These are phyloP conservation scores for Parapsyche elsis DNA, from an alignment of 1,140 invertebrate genomes.

Conservation along the genomic window DNA sequence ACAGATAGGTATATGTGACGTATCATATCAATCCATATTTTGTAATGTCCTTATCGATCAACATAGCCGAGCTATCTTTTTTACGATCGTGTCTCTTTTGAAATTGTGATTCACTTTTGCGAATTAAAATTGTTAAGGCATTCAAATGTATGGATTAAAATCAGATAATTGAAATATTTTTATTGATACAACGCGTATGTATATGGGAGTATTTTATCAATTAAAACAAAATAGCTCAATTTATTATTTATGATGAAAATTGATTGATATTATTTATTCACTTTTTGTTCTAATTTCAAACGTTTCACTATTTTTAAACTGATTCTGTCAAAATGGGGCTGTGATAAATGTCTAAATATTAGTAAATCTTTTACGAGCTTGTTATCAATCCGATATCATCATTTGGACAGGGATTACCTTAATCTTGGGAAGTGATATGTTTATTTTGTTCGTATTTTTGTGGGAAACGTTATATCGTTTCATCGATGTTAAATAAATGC, in stretches of 20 bases:
- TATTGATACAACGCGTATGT: no score
- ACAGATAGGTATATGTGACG: no score
- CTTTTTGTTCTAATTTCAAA: background rate
- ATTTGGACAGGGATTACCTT: conserved; percentile 49
- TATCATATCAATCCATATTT: no score
- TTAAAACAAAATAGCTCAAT: background rate
- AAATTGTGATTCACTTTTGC: no score
- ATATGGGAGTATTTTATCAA: no score
- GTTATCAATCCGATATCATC: conserved; percentile 37
- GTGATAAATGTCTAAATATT: conserved; percentile 16
- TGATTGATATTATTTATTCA: background rate
- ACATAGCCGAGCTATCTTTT: no score
- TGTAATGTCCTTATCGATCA: no score
- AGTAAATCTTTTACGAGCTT: conserved; percentile 25
- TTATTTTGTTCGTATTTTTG: conserved; percentile 21
- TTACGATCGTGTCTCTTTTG: no score
- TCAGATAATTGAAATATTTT: no score
- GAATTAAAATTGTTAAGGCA: background rate
- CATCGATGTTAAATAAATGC: no score
- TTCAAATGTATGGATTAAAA: background rate
- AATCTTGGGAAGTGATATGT: conserved; percentile 36
- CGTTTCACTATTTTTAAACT: background rate
- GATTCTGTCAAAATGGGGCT: background rate
- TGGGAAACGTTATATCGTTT: background rate
- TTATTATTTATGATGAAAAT: background rate